These are phyloP conservation scores for Zoanthus solanderi DNA, from an alignment of 92 coral and sea anemone species.

Conservation along the genomic window DNA sequence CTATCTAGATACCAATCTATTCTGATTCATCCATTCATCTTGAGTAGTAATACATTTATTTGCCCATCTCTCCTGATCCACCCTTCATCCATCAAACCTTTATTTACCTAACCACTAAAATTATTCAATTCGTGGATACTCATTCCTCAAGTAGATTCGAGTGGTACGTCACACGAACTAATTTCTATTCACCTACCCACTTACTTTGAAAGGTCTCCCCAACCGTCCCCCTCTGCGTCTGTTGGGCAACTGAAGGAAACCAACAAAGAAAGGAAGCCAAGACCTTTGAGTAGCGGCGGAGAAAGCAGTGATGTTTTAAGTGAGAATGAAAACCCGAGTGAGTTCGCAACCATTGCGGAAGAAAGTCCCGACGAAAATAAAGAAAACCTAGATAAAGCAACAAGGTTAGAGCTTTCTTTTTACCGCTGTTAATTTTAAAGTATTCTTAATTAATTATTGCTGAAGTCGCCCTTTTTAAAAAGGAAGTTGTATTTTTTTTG, in stretches of 20 bases:
- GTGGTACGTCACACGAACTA: neutral
- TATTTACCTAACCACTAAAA: neutral
- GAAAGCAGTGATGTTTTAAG: slow-evolving; percentile 67
- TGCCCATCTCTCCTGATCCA: neutral
- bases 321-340: slow-evolving; percentile 69
- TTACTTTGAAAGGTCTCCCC: slow-evolving; percentile 11
- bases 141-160: too few species aligned
- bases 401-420: slow-evolving; percentile 59
- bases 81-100: neutral
- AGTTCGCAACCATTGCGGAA: slow-evolving; percentile 72
- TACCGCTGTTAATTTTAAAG: neutral
- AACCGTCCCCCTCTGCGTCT: neutral
- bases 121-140: too few species aligned
- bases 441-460: too few species aligned
- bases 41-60: neutral
- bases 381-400: slow-evolving; percentile 58
- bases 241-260: slow-evolving; percentile 4
- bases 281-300: slow-evolving; percentile 72
- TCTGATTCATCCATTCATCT: neutral
- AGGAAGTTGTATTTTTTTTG: too few species aligned
- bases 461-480: too few species aligned
- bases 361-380: slow-evolving; percentile 64
- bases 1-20: neutral
- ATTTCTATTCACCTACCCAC: too few species aligned
- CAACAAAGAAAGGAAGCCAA: slow-evolving; percentile 60